Percentiles rank a stretch among this genome's conserved stretches.
phyloP scores from a whole-genome alignment of 2,888 invertebrate genomes.

The Andrena trimmerana region DNA sequence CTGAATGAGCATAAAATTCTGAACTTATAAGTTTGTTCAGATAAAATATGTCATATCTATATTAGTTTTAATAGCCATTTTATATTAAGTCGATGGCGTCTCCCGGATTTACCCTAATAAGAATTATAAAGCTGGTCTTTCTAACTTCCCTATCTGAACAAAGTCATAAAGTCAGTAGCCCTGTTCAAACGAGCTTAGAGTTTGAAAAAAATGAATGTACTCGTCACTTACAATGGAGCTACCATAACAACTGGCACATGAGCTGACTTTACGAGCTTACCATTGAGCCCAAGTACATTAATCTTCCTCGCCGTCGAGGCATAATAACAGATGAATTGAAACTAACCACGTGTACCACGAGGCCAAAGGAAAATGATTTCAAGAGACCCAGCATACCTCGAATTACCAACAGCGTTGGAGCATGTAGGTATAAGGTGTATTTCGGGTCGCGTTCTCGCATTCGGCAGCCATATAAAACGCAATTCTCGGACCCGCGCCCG shows the following conservation, averaged over 20 bases:
- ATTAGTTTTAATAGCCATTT: too few relatives aligned
- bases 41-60: too few relatives aligned
- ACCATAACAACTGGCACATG: neutral
- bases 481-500: constrained; percentile 12
- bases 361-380: neutral
- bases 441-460: constrained; percentile 1
- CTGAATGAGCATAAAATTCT: too few relatives aligned
- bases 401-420: neutral
- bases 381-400: neutral
- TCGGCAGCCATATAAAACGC: constrained; percentile 20
- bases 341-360: neutral
- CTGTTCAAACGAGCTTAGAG: too few relatives aligned
- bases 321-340: constrained; percentile 1
- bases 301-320: neutral
- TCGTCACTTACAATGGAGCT: neutral
- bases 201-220: neutral
- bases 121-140: too few relatives aligned
- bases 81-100: too few relatives aligned
- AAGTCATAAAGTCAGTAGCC: too few relatives aligned
- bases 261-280: neutral
- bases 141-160: too few relatives aligned
- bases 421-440: neutral
- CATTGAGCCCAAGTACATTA: neutral
- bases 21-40: too few relatives aligned
- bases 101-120: too few relatives aligned